Base-by-base conservation (phyloP, 2,797 vertebrate genomes). In the Otus scops region DNA sequence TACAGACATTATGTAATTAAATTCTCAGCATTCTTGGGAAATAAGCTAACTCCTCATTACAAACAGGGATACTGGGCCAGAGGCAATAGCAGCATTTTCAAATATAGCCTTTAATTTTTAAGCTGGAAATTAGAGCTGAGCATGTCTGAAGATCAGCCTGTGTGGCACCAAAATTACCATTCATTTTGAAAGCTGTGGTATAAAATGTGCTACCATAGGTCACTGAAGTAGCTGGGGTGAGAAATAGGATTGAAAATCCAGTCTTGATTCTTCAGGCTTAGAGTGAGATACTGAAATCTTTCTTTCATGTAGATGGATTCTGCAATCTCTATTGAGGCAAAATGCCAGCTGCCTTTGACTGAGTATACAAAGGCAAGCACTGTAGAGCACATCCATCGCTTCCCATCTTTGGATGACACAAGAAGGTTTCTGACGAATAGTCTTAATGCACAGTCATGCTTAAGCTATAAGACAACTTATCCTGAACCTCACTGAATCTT, bases 1-100 rank as follows among this genome's bases (percentile, higher is more conserved):
- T 94, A 71, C 65, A 95, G 91, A 91, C 87, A 80, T 96, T 91
- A 87, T 80, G 90, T 96, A 96, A 97, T 97, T 97, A 95, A 97
- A 96, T 97, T 94, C 95, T 95, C 12, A 1, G 71, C 90, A 96
- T 96, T 95, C 94, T 95, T 97, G 90, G 84, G 81, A 93, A 97
- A 95, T 96, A 95, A 93, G 86, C 90, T 92, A 95, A 89, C 80
- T 92, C 89, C 83, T 90, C 93, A 90, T 94, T 95, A 78, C 60
- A 92, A 92, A 91, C 64, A 89, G 18, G 68, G 39, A 48, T 85
- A 89, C 61, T 92, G 75, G 70, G 48, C 84, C 74, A 96, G 86
- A 85, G 81, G 88, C 90, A 94, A 64, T 32, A 94, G 41, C 20
- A 79, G 11, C 23, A 56, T 88, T 95, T 96, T 93, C 92, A 95